Base-by-base conservation (phyloP, 1,140 invertebrate genomes). In the Brachionus manjavacas region DNA sequence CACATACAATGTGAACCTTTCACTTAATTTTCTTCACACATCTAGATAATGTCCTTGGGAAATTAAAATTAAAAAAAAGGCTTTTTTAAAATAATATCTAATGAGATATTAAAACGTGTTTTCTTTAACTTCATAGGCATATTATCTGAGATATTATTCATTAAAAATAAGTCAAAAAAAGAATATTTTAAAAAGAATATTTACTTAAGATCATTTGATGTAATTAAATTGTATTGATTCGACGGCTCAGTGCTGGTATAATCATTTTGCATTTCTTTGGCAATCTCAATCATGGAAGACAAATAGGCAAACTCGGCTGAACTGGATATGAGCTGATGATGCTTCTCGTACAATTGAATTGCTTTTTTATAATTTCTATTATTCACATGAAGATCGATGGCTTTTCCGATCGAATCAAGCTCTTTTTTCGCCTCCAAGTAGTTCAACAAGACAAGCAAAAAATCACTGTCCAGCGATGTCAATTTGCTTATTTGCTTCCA, bases 321-420 rank as follows among this genome's bases (percentile, higher is more conserved):
- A 16, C 4, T 76, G 3, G 72, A 31, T 28, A 49, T 52, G 0
- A 46, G 23, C 4, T 76, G 16, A n/a, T 76, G 72, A 14, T 76
- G 2, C 25, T 76, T 76, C 9, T 76, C 72, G 25, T 49, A 76
- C 20, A 76, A 49, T 7, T 76, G 41, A 76, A 76, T 49, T 0
- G 72, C 72, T 25, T 49, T 76, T 76, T 76, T 76, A 28, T 49
- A 49, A 49, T 76, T 76, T 76, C 43, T 76, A n/a, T 49, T 76
- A 76, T 76, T 76, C 1, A 76, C 25, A 76, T 76, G 72, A 12
- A 76, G 25, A 76, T 76, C 72, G 25, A 76, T 76, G 14, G 43
- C 72, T 25, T 25, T 46, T 12, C 72, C 39, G 14, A 76, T 76
- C 7, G 72, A 76, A 0, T 46, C 43, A 3, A 8, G 1, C 3